Base-by-base conservation (phyloP, 1,140 invertebrate species). In the Drosophila parvula region DNA sequence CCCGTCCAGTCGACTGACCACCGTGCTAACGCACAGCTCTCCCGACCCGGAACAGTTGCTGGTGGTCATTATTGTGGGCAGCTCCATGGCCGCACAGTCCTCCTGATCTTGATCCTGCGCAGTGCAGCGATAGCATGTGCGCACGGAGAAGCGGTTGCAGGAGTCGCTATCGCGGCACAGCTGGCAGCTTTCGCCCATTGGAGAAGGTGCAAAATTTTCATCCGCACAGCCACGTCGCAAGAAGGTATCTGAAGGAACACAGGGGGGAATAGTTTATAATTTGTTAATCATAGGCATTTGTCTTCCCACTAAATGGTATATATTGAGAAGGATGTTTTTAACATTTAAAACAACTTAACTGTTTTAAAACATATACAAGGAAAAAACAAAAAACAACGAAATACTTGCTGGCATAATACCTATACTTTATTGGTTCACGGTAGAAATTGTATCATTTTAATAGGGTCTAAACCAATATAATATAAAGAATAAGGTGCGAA, bases 11-110 rank as follows among this genome's bases (percentile, higher is more conserved):
- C 85, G 82, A 16, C 53, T 78, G 16, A 90, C 41, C 8, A 91
- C 59, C 2, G 90, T 91, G 68, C 82, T 91, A 4, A 90, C 90
- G 45, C 90, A 91, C 30, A 90, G 32, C 40, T 91, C 90, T 9
- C 68, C 58, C 8, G 78, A 12, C 0, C 38, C 22, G 10, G 62
- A 77, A 44, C 90, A 91, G 41, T 91, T 88, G 48, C 69, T 76
- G 0, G 57, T 36, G 8, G 43, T 41, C 57, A 91, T 82, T 2
- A 18, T 41, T 0, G 16, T 9, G 2, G 78, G 73, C 11, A 64
- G 8, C 10, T 44, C 48, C 80, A 86, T 81, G 18, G 41, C 38
- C 4, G 78, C 76, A 48, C 90, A 91, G 30, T 91, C 71, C 3
- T 74, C 61, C n/a, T 2, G n/a, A 16, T 62, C 73, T 14, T 78